Conservation (phyloP, 2,888 invertebrate genomes). For the Chesias legatella region DNA sequence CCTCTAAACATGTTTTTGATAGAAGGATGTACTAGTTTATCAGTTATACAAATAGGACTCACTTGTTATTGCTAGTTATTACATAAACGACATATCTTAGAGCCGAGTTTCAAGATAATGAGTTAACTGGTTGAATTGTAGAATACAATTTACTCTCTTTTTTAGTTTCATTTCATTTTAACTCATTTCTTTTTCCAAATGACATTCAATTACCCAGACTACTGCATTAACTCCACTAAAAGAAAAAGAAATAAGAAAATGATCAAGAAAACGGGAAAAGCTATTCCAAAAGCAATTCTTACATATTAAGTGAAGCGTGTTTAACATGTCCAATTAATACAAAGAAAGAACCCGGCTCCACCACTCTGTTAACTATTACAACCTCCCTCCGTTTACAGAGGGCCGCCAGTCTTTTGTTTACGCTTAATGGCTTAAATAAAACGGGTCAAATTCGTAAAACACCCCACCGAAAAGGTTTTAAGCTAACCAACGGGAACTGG, state of each 20-base stretch:
- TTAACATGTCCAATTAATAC: slow-evolving; percentile 74
- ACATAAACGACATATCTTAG: too few species aligned
- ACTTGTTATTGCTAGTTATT: too few species aligned
- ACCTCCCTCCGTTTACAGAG: slow-evolving; percentile 64
- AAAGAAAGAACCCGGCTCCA: slow-evolving; percentile 56
- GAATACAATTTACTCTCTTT: too few species aligned
- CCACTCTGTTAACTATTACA: slow-evolving; percentile 71
- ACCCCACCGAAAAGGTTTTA: slow-evolving; percentile 60
- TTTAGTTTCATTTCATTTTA: not conserved
- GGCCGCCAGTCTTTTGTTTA: slow-evolving; percentile 73
- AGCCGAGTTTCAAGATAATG: too few species aligned
- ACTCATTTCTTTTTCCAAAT: slow-evolving; percentile 16
- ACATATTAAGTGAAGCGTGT: slow-evolving; percentile 68
- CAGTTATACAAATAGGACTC: too few species aligned
- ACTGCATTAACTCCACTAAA: slow-evolving; percentile 29
- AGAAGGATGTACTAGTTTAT: too few species aligned
- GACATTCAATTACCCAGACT: slow-evolving; percentile 15
- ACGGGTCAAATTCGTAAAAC: slow-evolving; percentile 75
- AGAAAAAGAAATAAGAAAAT: slow-evolving; percentile 39
- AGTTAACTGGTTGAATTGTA: too few species aligned
- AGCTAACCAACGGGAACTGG: slow-evolving; percentile 42
- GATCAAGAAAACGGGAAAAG: slow-evolving; percentile 42
- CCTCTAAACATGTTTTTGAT: slow-evolving; percentile 46
- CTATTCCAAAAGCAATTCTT: slow-evolving; percentile 55
- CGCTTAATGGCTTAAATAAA: slow-evolving; percentile 78